These are phyloP conservation scores for Sebastes cheni DNA, from an alignment of 2,797 vertebrate species.

Conservation along the genomic window DNA sequence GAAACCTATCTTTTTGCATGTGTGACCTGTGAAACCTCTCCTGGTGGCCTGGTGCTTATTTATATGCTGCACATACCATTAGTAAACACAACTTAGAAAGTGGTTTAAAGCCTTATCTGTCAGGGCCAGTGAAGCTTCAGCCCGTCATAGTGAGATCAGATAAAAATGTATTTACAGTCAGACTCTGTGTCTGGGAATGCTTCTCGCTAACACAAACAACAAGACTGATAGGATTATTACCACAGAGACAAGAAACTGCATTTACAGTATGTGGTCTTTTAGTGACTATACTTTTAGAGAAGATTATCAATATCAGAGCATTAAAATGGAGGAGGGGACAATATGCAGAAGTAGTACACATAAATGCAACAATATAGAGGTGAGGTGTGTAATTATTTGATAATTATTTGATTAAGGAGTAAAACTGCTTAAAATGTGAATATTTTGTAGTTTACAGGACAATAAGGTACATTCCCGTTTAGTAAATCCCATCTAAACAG, in stretches of 20 bases:
- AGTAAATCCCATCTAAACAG: not conserved
- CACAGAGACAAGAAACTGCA: not conserved
- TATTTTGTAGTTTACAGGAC: not conserved
- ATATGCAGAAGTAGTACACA: not conserved
- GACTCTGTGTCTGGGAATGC: not conserved
- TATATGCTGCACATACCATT: not conserved
- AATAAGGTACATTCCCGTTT: not conserved
- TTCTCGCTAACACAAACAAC: not conserved
- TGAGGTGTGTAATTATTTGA: not conserved
- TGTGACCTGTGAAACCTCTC: not conserved
- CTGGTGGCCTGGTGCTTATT: not conserved
- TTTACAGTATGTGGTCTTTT: not conserved
- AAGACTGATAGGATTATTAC: not conserved
- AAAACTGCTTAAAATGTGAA: not conserved
- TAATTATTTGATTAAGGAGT: not conserved
- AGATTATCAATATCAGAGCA: not conserved
- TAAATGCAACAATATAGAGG: not conserved
- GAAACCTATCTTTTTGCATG: not conserved
- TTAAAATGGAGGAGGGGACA: not conserved
- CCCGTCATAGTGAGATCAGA: not conserved
- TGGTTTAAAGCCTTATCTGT: not conserved
- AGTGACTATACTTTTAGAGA: not conserved
- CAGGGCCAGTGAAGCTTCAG: not conserved
- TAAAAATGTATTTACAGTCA: not conserved
- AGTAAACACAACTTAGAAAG: not conserved